Evolutionary conservation across 2,113 vertebrate genomes (phyloP), one percentile per base, ranked within the genome.

Genomic region (Haemorhous mexicanus): DNA sequence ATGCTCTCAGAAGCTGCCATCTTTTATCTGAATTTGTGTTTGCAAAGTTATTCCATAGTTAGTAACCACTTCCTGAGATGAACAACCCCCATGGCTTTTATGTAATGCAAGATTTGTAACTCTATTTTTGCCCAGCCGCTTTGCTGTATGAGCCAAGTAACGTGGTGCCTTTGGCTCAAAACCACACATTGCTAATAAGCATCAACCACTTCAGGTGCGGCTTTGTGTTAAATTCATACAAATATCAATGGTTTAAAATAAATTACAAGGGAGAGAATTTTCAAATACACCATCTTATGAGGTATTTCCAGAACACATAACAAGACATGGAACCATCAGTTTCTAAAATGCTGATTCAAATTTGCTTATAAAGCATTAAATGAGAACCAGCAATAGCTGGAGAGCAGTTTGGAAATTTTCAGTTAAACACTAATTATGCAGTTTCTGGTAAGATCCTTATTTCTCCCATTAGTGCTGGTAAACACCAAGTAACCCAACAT

Each of bases 1-100:
- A 93, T 3, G 81, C 55, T 96, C 94, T 94, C 90, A 66, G 96
- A 78, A 91, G 94, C 61, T 93, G 76, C 93, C 69, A 52, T 49
- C 96, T 86, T 83, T 92, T 76, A 88, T 49, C 64, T 89, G 50
- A 63, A 78, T 41, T 66, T 87, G 52, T 83, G 47, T 35, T 85
- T 82, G 43, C 43, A 90, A 67, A 87, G 33, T 76, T 88, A 85
- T 73, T 75, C 93, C 76, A 43, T 4, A 72, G 68, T 88, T 67
- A 69, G n/a, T 21, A 83, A 75, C 68, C 49, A 49, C 67, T 78
- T 82, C 8, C 43, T 23, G 53, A 90, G 68, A 68, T 33, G 27
- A 96, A 74, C 41, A 87, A 86, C 84, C 3, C 22, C 18, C 64
- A 68, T 1, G 1, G 41, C n/a, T 75, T 86, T 84, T 79, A 22